These are phyloP conservation scores for Trichonephila inaurata DNA, from an alignment of 1,140 invertebrate species.

Conservation along the genomic window DNA sequence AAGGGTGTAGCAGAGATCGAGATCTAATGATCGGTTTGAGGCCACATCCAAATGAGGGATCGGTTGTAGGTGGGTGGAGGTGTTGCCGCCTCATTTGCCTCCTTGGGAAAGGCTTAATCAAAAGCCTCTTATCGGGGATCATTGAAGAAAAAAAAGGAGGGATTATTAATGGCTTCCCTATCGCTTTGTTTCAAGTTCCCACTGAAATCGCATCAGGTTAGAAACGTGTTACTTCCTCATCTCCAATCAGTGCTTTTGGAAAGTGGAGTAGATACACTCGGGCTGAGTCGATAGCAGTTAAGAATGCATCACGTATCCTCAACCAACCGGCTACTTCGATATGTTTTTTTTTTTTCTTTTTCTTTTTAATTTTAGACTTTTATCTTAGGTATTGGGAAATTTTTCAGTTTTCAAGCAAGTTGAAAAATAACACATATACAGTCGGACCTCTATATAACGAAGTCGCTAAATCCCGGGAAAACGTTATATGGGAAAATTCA, in stretches of 20 bases:
- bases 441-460: no score
- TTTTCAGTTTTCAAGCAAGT: no score
- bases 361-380: no score
- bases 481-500: no score
- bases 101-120: not conserved
- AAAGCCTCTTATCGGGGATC: not conserved
- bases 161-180: not conserved
- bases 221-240: not conserved
- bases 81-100: slow-evolving; percentile 24
- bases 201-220: not conserved
- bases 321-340: no score
- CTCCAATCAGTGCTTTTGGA: not conserved
- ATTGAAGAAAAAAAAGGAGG: not conserved
- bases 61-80: not conserved
- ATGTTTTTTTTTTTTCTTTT: no score
- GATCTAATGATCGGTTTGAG: not conserved
- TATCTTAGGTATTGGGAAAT: no score
- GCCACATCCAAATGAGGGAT: not conserved
- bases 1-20: not conserved
- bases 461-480: no score
- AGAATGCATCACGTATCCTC: not conserved
- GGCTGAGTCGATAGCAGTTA: not conserved
- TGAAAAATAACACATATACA: no score
- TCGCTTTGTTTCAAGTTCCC: not conserved
- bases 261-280: not conserved